A percentile compares a stretch with the other conserved stretches of the same genome.
Evolutionary conservation across 2,113 vertebrate species (phyloP).

Genomic region (Taurulus bubalis): DNA sequence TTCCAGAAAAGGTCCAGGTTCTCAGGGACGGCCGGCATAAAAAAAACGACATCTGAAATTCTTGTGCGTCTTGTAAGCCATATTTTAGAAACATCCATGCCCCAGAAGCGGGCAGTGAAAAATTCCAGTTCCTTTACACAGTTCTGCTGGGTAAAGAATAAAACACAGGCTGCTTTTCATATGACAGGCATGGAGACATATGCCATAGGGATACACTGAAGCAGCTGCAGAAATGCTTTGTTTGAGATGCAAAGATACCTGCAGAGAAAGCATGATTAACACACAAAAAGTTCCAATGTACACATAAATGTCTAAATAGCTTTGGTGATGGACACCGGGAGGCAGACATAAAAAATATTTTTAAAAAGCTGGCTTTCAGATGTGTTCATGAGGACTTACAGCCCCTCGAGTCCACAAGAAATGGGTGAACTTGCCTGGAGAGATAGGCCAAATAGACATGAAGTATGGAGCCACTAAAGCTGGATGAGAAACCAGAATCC

Average conservation of each 20-base stretch:
- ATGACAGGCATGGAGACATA: slow-evolving; percentile 39
- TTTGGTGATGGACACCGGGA: not conserved
- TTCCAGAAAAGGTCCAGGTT: slow-evolving; percentile 37
- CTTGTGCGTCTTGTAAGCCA: slow-evolving; percentile 49
- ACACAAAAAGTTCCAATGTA: not conserved
- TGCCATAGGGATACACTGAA: slow-evolving; percentile 25
- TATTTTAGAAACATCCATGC: slow-evolving; percentile 65
- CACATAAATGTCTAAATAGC: slow-evolving; percentile 7
- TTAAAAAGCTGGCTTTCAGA: slow-evolving; percentile 1
- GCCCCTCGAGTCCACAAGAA: not conserved
- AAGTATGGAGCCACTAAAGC: slow-evolving; percentile 28
- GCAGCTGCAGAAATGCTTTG: slow-evolving; percentile 41
- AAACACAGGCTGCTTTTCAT: slow-evolving; percentile 61
- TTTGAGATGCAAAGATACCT: slow-evolving; percentile 25
- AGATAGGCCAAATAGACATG: slow-evolving; percentile 18
- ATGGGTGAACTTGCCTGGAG: slow-evolving; percentile 1
- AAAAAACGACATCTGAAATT: slow-evolving; percentile 60
- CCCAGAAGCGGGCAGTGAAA: slow-evolving; percentile 60
- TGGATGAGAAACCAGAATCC: slow-evolving; percentile 42
- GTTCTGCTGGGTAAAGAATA: slow-evolving; percentile 46
- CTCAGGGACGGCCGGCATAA: slow-evolving; percentile 56
- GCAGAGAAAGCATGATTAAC: slow-evolving; percentile 1
- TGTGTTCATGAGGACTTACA: slow-evolving; percentile 35
- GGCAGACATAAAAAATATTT: not conserved
- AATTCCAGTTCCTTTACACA: slow-evolving; percentile 51